Evolutionary conservation across 2,113 vertebrate species (phyloP).

Genomic region (Pterocles orientalis): DNA sequence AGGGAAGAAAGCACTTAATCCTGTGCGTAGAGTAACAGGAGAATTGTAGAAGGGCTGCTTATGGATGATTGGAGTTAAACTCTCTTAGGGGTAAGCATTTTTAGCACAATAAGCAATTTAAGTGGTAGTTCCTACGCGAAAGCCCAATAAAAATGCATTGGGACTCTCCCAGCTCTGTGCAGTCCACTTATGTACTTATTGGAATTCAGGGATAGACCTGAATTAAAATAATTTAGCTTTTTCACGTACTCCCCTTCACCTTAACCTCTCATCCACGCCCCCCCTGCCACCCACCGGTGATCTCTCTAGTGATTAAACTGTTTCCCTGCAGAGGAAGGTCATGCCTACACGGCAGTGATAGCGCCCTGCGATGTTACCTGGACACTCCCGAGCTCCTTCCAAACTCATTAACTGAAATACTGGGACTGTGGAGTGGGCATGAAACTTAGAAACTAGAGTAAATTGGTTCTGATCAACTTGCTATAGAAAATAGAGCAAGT

Average conservation of each 20-base stretch:
- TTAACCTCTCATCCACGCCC: not conserved
- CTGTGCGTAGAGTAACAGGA: not conserved
- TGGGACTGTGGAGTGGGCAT: not conserved
- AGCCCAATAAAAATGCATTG: rapidly evolving
- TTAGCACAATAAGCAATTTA: not conserved
- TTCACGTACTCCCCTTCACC: not conserved
- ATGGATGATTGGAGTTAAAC: not conserved
- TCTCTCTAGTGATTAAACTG: not conserved
- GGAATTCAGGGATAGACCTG: not conserved
- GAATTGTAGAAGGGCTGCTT: not conserved
- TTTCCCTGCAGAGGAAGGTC: not conserved
- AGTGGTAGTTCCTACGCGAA: not conserved
- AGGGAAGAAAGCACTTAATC: not conserved
- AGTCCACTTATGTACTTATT: not conserved
- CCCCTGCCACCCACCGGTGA: rapidly evolving
- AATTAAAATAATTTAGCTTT: not conserved
- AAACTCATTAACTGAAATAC: not conserved
- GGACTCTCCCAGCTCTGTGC: not conserved
- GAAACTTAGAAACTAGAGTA: not conserved
- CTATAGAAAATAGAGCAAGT: not conserved
- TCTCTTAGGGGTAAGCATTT: not conserved
- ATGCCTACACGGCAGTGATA: rapidly evolving
- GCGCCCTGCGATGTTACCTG: not conserved
- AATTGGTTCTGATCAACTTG: not conserved
- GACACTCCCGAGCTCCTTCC: not conserved